phyloP scores from a whole-genome alignment of 2,113 vertebrate genomes.

The Cisticola juncidis region DNA sequence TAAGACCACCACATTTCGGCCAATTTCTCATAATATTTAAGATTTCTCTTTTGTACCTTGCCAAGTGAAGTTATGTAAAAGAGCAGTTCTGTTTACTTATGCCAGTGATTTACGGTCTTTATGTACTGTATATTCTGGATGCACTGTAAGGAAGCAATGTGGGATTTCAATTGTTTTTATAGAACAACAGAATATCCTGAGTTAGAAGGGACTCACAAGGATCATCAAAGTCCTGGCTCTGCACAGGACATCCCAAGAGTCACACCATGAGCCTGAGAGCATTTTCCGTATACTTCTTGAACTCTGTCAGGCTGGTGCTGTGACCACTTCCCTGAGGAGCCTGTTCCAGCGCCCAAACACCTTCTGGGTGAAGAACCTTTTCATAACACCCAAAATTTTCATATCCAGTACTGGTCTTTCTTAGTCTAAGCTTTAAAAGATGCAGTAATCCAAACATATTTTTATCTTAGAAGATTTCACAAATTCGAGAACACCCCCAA shows the following conservation, averaged over 20 bases:
- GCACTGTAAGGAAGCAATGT: neutral
- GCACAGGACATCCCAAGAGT: neutral
- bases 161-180: neutral
- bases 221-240: neutral
- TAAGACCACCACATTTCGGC: neutral
- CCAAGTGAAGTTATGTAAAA: neutral
- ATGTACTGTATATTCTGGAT: neutral
- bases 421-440: neutral
- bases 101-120: neutral
- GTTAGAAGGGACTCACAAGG: neutral
- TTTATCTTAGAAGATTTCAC: conserved; percentile 2
- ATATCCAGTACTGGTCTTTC: neutral
- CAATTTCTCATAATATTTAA: neutral
- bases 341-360: accelerated
- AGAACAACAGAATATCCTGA: neutral
- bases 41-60: neutral
- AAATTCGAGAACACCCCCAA: neutral
- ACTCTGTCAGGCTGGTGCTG: neutral
- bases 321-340: neutral
- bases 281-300: neutral
- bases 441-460: neutral
- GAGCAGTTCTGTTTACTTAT: neutral
- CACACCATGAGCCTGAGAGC: neutral
- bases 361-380: neutral
- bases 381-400: neutral